Evolutionary conservation across 2,797 vertebrate genomes (phyloP).

Genomic region (Smutsia gigantea): DNA sequence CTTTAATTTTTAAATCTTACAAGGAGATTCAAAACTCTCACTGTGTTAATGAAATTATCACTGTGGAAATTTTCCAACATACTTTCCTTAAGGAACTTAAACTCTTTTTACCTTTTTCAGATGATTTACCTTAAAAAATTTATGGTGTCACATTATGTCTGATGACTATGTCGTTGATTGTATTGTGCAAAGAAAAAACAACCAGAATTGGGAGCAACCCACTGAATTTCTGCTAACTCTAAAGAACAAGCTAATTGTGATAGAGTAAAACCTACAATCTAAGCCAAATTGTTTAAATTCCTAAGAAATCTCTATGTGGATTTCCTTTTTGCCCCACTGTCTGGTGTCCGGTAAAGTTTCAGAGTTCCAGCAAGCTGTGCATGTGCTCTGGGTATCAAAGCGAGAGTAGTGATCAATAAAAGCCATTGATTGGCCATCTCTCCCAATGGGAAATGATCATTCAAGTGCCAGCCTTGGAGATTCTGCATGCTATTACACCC

Average conservation of each 20-base stretch:
- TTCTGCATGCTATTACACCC: neutral
- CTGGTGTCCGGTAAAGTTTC: neutral
- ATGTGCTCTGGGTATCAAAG: neutral
- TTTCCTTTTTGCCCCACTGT: neutral
- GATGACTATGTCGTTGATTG: constrained; percentile 38
- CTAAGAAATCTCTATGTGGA: neutral
- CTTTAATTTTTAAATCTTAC: constrained; percentile 56
- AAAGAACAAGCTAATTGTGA: neutral
- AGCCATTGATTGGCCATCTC: neutral
- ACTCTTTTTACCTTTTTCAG: constrained; percentile 46
- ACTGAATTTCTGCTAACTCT: neutral
- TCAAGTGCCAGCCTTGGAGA: neutral
- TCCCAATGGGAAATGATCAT: neutral
- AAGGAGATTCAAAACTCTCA: constrained; percentile 19
- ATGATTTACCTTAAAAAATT: constrained; percentile 32
- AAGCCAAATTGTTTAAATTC: neutral
- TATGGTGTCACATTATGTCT: constrained; percentile 27
- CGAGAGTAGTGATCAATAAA: neutral
- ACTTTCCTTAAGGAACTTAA: constrained; percentile 53
- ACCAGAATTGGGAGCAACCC: neutral
- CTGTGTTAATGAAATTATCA: constrained; percentile 49
- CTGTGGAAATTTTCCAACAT: constrained; percentile 29
- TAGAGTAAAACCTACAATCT: neutral
- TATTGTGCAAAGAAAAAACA: constrained; percentile 3
- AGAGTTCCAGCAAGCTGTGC: neutral